phyloP scores from a whole-genome alignment of 2,797 vertebrate species.

The Philypnodon macrostomus region DNA sequence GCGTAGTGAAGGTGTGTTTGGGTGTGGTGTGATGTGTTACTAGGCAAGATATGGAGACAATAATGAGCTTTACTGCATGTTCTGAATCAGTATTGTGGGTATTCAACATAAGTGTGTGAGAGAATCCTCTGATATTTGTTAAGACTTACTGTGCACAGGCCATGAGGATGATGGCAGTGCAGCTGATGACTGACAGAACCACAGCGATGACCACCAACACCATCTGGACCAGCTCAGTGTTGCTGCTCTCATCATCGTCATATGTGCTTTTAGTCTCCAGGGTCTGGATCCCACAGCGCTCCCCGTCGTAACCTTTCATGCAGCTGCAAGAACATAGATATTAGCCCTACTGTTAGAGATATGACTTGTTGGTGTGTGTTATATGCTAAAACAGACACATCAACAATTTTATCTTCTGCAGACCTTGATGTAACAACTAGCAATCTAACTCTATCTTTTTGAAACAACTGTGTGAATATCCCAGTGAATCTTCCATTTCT shows the following conservation, averaged over 20 bases:
- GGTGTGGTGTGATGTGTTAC: constrained; percentile 55
- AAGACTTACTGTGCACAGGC: constrained; percentile 77
- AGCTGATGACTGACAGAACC: constrained; percentile 79
- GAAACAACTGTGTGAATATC: too few species aligned
- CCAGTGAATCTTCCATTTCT: too few species aligned
- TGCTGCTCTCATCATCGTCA: neutral
- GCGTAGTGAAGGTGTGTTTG: constrained; percentile 47
- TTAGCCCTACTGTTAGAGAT: neutral
- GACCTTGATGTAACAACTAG: too few species aligned
- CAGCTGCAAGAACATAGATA: constrained; percentile 61
- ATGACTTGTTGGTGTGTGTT: too few species aligned
- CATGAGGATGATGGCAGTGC: constrained; percentile 75
- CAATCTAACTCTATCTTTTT: too few species aligned
- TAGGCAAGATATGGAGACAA: constrained; percentile 28
- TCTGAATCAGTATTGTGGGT: neutral
- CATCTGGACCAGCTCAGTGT: constrained; percentile 62
- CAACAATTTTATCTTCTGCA: too few species aligned
- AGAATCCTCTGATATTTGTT: too few species aligned
- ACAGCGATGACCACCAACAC: constrained; percentile 74
- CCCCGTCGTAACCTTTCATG: constrained; percentile 72
- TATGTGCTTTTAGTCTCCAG: constrained; percentile 32
- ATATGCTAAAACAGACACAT: too few species aligned
- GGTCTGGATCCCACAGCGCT: constrained; percentile 74
- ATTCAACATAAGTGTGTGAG: too few species aligned
- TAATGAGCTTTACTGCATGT: constrained; percentile 2